These are phyloP conservation scores for Procavia capensis DNA, from an alignment of 2,113 vertebrate genomes.

Conservation along the genomic window DNA sequence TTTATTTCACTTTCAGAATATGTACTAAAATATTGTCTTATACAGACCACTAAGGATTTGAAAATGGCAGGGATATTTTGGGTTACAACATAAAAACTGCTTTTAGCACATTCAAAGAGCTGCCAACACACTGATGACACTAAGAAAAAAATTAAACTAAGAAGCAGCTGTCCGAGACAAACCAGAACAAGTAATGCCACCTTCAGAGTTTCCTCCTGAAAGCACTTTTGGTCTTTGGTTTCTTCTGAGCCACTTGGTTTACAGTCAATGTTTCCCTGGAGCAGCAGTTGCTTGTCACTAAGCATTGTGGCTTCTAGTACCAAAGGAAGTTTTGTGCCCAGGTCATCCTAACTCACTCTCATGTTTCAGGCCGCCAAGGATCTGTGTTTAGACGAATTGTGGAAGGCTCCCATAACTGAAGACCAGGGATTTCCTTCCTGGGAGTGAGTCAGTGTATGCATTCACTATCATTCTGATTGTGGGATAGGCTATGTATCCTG, in stretches of 20 bases:
- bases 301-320: slow-evolving; percentile 72
- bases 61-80: slow-evolving; percentile 65
- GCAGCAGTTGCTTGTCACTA: not conserved
- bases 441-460: slow-evolving; percentile 85
- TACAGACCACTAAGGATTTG: not conserved
- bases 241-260: not conserved
- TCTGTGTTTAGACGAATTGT: slow-evolving; percentile 86
- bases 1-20: not conserved
- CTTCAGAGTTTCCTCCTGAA: not conserved
- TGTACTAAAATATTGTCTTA: not conserved
- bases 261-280: not conserved
- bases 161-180: slow-evolving; percentile 18
- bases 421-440: slow-evolving; percentile 61
- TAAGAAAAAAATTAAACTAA: slow-evolving; percentile 62
- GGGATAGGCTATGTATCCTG: too few species aligned
- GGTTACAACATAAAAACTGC: slow-evolving; percentile 61
- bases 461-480: too few species aligned
- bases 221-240: not conserved
- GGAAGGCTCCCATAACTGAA: slow-evolving; percentile 52
- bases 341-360: slow-evolving; percentile 79
- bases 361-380: slow-evolving; percentile 83
- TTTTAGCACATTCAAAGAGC: slow-evolving; percentile 15
- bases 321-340: slow-evolving; percentile 79
- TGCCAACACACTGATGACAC: slow-evolving; percentile 39
- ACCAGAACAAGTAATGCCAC: slow-evolving; percentile 60